phyloP scores from a whole-genome alignment of 2,797 vertebrate genomes.

The Ciconia nigra region DNA sequence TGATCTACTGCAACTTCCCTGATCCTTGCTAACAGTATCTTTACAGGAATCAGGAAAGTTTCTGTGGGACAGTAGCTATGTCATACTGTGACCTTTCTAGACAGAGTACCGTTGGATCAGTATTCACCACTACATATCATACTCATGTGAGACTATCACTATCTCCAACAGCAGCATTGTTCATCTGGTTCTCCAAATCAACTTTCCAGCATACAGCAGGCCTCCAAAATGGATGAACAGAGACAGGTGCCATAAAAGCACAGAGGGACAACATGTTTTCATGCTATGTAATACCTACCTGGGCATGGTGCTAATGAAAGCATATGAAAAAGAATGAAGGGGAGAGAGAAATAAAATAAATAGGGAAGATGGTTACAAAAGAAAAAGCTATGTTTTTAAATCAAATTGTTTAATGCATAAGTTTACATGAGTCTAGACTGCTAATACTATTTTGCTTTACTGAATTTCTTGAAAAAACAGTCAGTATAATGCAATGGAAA shows the following conservation, averaged over 20 bases:
- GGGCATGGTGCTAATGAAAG: conserved; percentile 81
- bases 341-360: conserved; percentile 69
- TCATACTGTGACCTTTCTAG: neutral
- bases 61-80: neutral
- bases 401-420: neutral
- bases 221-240: conserved; percentile 26
- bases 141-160: neutral
- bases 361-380: conserved; percentile 65
- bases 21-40: neutral
- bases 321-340: conserved; percentile 60
- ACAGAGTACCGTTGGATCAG: neutral
- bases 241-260: conserved; percentile 28
- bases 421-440: neutral
- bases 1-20: neutral
- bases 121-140: neutral
- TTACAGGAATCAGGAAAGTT: neutral
- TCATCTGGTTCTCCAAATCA: neutral
- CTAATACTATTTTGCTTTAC: neutral
- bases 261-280: neutral
- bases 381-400: conserved; percentile 15
- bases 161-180: neutral
- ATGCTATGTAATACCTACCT: conserved; percentile 82
- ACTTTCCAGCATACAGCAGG: neutral
- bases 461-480: neutral
- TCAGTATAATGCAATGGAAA: neutral